phyloP scores from a whole-genome alignment of 2,113 vertebrate genomes.

The Pungitius pungitius region DNA sequence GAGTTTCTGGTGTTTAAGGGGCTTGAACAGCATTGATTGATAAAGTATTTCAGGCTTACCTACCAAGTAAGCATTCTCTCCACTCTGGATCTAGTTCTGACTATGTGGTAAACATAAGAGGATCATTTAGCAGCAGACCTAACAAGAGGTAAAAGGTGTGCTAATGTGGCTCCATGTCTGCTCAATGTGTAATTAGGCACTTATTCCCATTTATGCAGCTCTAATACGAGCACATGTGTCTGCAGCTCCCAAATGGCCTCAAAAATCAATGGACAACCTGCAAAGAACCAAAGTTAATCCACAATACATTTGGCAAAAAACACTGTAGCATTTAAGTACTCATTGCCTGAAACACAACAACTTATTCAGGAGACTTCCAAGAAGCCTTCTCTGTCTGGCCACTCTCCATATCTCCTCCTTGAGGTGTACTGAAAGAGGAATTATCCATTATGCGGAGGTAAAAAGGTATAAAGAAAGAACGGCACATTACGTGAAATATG shows the following conservation, averaged over 20 bases:
- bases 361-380: slow-evolving; percentile 1
- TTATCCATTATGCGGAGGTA: slow-evolving; percentile 46
- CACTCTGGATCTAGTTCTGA: not conserved
- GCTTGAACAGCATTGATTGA: slow-evolving; percentile 12
- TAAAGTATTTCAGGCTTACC: not conserved
- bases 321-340: not conserved
- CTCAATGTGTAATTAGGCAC: not conserved
- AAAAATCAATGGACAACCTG: not conserved
- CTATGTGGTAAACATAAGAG: not conserved
- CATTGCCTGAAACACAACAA: not conserved
- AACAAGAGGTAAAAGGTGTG: not conserved
- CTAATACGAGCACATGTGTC: not conserved
- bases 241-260: not conserved
- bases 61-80: not conserved
- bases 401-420: slow-evolving; percentile 25
- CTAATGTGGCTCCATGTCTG: not conserved
- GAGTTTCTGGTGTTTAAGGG: slow-evolving; percentile 21
- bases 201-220: not conserved
- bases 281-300: not conserved
- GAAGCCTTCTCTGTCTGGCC: slow-evolving; percentile 8
- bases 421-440: slow-evolving; percentile 31
- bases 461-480: slow-evolving; percentile 57
- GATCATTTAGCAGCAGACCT: not conserved
- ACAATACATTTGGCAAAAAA: too few species aligned
- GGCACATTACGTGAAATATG: slow-evolving; percentile 63